Base-by-base conservation (phyloP, 2,113 vertebrate species). In the Microtus pennsylvanicus region DNA sequence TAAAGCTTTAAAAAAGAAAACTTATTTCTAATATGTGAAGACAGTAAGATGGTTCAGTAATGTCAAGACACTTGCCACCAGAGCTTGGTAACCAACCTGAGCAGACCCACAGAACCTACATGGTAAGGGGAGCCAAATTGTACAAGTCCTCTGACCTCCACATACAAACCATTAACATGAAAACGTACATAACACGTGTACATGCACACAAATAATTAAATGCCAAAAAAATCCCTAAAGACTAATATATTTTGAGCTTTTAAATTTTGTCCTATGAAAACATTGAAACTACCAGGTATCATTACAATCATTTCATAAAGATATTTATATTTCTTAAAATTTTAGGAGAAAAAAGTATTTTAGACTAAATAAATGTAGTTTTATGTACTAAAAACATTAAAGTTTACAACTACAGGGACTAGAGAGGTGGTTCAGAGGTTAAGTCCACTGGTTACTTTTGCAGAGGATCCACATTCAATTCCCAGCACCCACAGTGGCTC, bases 241-340 rank as follows among this genome's bases (percentile, higher is more conserved):
- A n/a, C 35, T 72, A 72, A 75, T 42, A 42, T 12, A 42, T 75
- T 75, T 42, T 75, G 21, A 38, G 24, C 19, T 42, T 75, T 75
- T 75, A 22, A 75, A 75, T 11, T 42, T 75, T 22, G n/a, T 22
- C 30, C n/a, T 76, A 6, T 85, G 2, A 50, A 16, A 70, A 35
- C 35, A 70, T 82, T 77, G 78, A 89, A 93, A 21, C 11, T 47
- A 89, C 35, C 38, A 52, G 50, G 13, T 47, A 86, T 89, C 17
- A 87, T 42, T 70, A 89, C 2, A 16, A 69, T 30, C 55, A 55
- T 55, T 95, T 76, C 30, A 90, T 17, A 90, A 92, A 52, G 14
- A 58, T 3, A 89, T 65, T 97, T 81, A 92, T 93, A 61, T 7
- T 42, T 26, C 45, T 55, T 90, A 80, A 96, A 96, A 87, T 22